Conservation (phyloP, 2,113 vertebrate species). For the Hydrochoerus hydrochaeris region DNA sequence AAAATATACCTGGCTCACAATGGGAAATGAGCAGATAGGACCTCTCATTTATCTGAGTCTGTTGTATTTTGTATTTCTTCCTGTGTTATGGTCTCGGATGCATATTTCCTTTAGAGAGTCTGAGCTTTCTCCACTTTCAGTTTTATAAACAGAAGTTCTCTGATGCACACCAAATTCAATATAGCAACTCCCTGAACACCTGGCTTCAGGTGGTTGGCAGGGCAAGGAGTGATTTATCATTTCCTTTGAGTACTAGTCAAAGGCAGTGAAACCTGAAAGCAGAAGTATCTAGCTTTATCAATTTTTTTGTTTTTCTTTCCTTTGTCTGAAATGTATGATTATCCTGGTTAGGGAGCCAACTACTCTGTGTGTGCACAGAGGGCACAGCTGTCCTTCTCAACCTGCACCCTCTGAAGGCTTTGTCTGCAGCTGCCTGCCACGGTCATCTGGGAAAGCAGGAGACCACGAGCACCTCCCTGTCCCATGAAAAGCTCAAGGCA, state of each 20-base stretch:
- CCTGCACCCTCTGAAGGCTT: rapidly evolving
- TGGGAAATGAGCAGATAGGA: background rate
- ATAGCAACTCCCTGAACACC: background rate
- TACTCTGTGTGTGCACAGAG: background rate
- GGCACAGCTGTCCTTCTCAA: too few relatives aligned
- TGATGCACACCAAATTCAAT: background rate
- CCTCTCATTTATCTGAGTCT: background rate
- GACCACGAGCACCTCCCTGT: background rate
- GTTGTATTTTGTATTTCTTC: background rate
- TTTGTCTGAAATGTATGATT: background rate
- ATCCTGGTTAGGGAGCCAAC: background rate
- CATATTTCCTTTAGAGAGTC: slow-evolving; percentile 1
- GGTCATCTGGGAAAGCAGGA: background rate
- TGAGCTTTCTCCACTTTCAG: background rate
- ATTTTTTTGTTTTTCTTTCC: background rate
- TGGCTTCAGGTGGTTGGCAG: background rate
- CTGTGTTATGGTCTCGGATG: background rate
- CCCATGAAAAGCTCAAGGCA: background rate
- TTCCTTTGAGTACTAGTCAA: slow-evolving; percentile 22
- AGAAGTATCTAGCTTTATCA: background rate
- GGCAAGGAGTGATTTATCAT: background rate
- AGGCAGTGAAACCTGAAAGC: slow-evolving; percentile 21
- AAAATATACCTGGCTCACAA: background rate
- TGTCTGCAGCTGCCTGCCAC: background rate
- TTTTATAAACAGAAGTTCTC: slow-evolving; percentile 4